Evolutionary conservation across 2,888 invertebrate species (phyloP).

Genomic region (Drosophila flavopinicola): DNA sequence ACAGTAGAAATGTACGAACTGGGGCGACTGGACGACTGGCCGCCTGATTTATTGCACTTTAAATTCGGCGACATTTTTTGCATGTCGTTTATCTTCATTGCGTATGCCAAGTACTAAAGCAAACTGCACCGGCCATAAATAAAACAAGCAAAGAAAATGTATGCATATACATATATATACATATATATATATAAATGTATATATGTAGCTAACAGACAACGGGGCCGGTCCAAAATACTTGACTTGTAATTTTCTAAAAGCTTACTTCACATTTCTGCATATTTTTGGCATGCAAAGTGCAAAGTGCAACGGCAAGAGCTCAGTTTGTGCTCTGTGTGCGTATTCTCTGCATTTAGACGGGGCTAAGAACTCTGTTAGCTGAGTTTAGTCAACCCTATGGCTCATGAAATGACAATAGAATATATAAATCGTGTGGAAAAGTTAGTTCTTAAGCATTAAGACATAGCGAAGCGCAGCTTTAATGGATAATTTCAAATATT

Average conservation of each 20-base stretch:
- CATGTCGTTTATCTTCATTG: slow-evolving; percentile 81
- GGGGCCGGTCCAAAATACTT: slow-evolving; percentile 49
- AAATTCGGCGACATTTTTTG: slow-evolving; percentile 79
- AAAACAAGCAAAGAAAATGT: slow-evolving; percentile 35
- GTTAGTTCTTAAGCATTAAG: too few species aligned
- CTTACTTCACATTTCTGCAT: slow-evolving; percentile 70
- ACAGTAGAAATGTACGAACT: slow-evolving; percentile 1
- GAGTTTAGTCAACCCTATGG: slow-evolving; percentile 7
- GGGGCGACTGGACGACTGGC: slow-evolving; percentile 38
- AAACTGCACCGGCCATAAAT: slow-evolving; percentile 68
- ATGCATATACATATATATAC: slow-evolving; percentile 1
- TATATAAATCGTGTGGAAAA: too few species aligned
- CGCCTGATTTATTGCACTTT: slow-evolving; percentile 78
- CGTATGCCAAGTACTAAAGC: slow-evolving; percentile 71
- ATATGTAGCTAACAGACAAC: slow-evolving; percentile 13
- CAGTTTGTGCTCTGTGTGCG: slow-evolving; percentile 18
- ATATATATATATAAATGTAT: slow-evolving; percentile 11
- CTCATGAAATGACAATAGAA: slow-evolving; percentile 22
- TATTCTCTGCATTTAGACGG: background rate
- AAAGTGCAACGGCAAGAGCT: slow-evolving; percentile 50
- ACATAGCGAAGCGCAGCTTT: background rate
- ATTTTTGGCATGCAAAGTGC: slow-evolving; percentile 71
- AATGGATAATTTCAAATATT: too few species aligned
- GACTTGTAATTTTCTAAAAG: slow-evolving; percentile 79
- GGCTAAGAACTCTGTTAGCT: slow-evolving; percentile 2